These are phyloP conservation scores for Lissonota sp. DNA, from an alignment of 2,888 invertebrate species.

Conservation along the genomic window DNA sequence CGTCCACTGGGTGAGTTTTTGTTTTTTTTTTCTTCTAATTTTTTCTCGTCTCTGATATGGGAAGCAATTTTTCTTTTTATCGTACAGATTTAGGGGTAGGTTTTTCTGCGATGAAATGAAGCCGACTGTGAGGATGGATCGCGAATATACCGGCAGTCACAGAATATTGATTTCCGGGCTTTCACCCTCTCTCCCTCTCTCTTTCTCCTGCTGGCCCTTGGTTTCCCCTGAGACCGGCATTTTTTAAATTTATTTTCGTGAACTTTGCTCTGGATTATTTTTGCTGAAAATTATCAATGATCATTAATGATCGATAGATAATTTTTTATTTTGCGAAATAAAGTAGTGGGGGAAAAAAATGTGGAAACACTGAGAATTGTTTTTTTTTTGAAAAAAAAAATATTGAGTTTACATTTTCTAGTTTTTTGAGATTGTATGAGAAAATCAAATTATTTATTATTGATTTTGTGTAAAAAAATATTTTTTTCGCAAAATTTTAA, in stretches of 20 bases:
- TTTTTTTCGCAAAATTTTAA: no score
- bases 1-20: slow-evolving; percentile 45
- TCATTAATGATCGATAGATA: background rate
- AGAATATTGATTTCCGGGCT: slow-evolving; percentile 61
- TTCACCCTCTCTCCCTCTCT: slow-evolving; percentile 11
- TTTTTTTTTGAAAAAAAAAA: no score
- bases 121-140: slow-evolving; percentile 23
- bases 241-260: background rate
- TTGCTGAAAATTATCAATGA: no score
- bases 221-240: background rate
- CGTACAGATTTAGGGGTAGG: background rate
- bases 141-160: slow-evolving; percentile 43
- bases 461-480: no score
- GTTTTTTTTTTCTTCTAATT: background rate
- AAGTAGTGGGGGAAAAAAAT: no score
- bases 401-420: no score
- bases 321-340: background rate
- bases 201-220: background rate
- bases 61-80: slow-evolving; percentile 7
- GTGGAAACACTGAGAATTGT: no score
- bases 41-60: background rate
- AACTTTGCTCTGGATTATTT: no score
- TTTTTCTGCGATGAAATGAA: slow-evolving; percentile 22
- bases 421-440: no score
- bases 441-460: no score